phyloP scores from a whole-genome alignment of 2,113 vertebrate species.

The Xyliphius kryptos region DNA sequence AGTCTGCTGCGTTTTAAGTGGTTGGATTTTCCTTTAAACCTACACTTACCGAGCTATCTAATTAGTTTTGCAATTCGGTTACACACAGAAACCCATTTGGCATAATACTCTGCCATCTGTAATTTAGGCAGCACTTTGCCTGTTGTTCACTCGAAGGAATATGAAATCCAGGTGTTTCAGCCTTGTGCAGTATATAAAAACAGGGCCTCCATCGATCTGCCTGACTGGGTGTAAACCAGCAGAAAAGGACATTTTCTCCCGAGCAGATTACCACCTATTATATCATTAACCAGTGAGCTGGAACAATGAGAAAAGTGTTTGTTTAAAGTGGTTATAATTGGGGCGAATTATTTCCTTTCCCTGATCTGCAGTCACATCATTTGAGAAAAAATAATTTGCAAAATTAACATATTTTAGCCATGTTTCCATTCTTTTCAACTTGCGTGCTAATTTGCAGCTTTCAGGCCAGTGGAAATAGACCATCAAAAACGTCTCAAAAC shows the following conservation, averaged over 20 bases:
- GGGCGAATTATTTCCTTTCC: constrained; percentile 32
- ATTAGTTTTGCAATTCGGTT: constrained; percentile 7
- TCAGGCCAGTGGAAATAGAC: constrained; percentile 80
- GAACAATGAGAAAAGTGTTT: constrained; percentile 43
- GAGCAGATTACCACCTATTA: constrained; percentile 47
- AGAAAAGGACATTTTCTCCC: constrained; percentile 19
- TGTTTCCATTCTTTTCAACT: constrained; percentile 51
- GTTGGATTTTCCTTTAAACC: background rate
- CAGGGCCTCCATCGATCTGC: constrained; percentile 37
- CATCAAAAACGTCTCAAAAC: constrained; percentile 77
- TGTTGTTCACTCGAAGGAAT: constrained; percentile 1
- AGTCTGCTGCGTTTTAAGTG: background rate
- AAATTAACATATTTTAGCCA: constrained; percentile 68
- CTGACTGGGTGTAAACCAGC: constrained; percentile 34
- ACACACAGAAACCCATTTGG: constrained; percentile 1
- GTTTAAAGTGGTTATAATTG: constrained; percentile 45
- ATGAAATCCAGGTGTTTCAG: constrained; percentile 10
- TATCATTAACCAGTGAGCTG: constrained; percentile 46
- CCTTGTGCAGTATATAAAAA: background rate
- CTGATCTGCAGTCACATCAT: constrained; percentile 25
- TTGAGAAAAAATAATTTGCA: constrained; percentile 36
- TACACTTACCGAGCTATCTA: constrained; percentile 6
- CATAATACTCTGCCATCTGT: constrained; percentile 16
- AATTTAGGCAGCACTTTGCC: constrained; percentile 11
- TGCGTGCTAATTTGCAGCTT: constrained; percentile 64